Evolutionary conservation across 2,113 vertebrate species (phyloP).

Genomic region (Pao palembangensis): DNA sequence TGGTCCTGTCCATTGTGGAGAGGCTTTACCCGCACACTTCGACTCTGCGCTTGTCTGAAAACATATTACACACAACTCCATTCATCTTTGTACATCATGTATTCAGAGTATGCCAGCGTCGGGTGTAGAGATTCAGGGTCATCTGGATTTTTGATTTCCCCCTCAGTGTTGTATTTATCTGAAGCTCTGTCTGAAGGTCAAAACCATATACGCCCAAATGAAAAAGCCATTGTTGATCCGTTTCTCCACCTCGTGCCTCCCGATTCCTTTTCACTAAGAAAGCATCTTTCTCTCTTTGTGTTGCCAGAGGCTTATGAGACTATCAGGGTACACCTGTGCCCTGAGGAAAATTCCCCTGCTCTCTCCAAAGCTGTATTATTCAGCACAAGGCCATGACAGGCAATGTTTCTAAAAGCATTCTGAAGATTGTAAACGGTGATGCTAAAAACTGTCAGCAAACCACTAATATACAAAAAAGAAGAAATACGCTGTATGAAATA

Average conservation of each 20-base stretch:
- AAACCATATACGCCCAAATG: conserved; percentile 61
- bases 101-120: conserved; percentile 34
- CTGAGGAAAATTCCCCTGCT: conserved; percentile 67
- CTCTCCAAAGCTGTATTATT: conserved; percentile 69
- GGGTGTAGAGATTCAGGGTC: conserved; percentile 61
- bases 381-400: conserved; percentile 65
- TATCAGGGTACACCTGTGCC: conserved; percentile 70
- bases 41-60: conserved; percentile 44
- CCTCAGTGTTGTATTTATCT: conserved; percentile 57
- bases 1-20: conserved; percentile 46
- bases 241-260: conserved; percentile 58
- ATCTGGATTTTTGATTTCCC: conserved; percentile 56
- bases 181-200: conserved; percentile 67
- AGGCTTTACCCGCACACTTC: conserved; percentile 41
- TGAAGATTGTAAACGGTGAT: conserved; percentile 60
- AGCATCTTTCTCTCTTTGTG: conserved; percentile 68
- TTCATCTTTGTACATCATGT: conserved; percentile 37
- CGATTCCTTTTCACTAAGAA: conserved; percentile 65
- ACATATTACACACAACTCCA: conserved; percentile 38
- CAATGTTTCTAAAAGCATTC: conserved; percentile 64
- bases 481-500: conserved; percentile 38
- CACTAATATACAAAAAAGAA: conserved; percentile 33
- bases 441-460: conserved; percentile 57
- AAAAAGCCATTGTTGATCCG: conserved; percentile 65
- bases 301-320: conserved; percentile 61